Base-by-base conservation (phyloP, 2,888 invertebrate species). In the Diaprepes abbreviatus region DNA sequence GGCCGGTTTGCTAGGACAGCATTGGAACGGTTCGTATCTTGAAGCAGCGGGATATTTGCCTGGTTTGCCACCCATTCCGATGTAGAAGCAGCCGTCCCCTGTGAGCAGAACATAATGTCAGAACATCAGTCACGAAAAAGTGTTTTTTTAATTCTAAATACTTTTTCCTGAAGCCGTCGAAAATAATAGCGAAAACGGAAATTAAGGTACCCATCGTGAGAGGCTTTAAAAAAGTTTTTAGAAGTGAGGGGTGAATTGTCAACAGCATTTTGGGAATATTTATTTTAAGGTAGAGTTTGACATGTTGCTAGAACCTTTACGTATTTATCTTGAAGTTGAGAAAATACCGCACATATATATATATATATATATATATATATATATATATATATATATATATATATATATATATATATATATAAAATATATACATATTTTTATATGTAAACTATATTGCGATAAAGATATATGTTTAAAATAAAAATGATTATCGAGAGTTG, bases 1-100 rank as follows among this genome's bases (percentile, higher is more conserved):
- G 84, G 89, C 89, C 85, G 91, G 90, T 89, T 92, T 92, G 85
- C 91, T 91, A 85, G 94, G 94, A 89, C 94, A 95, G 91, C 94
- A 94, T 89, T 94, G 94, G 90, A 93, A 95, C 85, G 94, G 93
- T 90, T 92, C 92, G 88, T 92, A 93, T 24, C 65, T 63, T 86
- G 88, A 86, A 82, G 92, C 90, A 86, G 89, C 89, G 85, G 91
- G 90, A 85, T 90, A 88, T 83, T 89, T 89, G 86, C 88, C 89
- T 35, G 72, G 72, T 88, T 92, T 92, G 88, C 93, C 93, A 88
- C 93, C 94, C 91, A 95, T 91, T 89, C 94, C 95, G 89, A 95
- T 93, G 93, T 93, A 93, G 93, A 95, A 94, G 92, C 95, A 95
- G 91, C 94, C 94, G 92, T 94, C 94, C 92, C 94, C 95, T 95